These are phyloP conservation scores for Astreopora myriophthalma DNA, from an alignment of 64 coral and sea anemone genomes.

Conservation along the genomic window DNA sequence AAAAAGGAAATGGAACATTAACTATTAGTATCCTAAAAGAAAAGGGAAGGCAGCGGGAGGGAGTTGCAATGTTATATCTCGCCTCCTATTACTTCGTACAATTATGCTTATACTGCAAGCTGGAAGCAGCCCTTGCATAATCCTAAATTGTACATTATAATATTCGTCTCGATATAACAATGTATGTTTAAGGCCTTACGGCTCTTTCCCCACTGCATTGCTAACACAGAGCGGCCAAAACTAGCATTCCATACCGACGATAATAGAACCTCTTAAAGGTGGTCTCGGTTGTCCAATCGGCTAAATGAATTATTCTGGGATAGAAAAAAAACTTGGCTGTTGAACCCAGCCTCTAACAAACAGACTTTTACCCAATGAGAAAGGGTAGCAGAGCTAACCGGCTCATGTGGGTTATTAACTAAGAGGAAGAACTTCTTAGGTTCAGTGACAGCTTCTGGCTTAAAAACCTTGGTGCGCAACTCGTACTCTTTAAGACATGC, in stretches of 20 bases:
- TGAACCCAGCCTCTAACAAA: neutral
- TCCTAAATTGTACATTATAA: slow-evolving; percentile 58
- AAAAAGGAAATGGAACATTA: neutral
- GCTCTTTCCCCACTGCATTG: neutral
- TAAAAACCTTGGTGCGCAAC: neutral
- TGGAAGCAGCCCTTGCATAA: slow-evolving; percentile 57
- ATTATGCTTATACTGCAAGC: slow-evolving; percentile 13
- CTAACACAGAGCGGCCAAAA: slow-evolving; percentile 1
- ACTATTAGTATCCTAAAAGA: neutral
- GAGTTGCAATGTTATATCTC: slow-evolving; percentile 50
- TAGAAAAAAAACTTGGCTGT: slow-evolving; percentile 3
- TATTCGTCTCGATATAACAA: slow-evolving; percentile 54
- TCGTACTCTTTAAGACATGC: slow-evolving; percentile 50
- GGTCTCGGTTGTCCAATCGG: slow-evolving; percentile 26
- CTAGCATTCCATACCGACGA: neutral
- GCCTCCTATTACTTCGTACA: slow-evolving; percentile 44
- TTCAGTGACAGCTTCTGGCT: neutral
- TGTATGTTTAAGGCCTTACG: slow-evolving; percentile 40
- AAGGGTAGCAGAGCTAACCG: slow-evolving; percentile 11
- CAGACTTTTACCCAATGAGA: slow-evolving; percentile 19
- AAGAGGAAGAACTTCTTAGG: slow-evolving; percentile 62
- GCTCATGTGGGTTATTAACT: slow-evolving; percentile 30
- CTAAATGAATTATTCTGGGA: neutral
- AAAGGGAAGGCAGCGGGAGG: neutral
- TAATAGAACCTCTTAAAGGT: slow-evolving; percentile 50